phyloP scores from a whole-genome alignment of 2,888 invertebrate genomes.

The Hedya salicella region DNA sequence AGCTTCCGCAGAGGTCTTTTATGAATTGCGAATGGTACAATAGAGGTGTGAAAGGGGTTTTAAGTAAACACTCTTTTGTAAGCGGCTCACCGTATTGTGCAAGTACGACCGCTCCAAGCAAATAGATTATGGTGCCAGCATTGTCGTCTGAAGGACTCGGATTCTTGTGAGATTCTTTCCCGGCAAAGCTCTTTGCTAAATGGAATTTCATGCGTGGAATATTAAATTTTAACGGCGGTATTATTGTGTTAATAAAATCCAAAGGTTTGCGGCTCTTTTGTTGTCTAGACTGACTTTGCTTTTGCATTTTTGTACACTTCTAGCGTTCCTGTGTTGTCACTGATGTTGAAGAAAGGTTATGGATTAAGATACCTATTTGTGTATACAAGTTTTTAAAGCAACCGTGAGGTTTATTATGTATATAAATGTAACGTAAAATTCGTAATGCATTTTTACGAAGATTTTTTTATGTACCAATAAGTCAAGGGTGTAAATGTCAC shows the following conservation, averaged over 20 bases:
- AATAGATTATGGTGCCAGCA: conserved; percentile 77
- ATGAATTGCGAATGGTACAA: conserved; percentile 66
- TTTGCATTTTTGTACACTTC: conserved; percentile 19
- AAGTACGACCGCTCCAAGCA: conserved; percentile 63
- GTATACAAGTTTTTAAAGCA: background rate
- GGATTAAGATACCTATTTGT: background rate
- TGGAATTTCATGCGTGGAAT: conserved; percentile 43
- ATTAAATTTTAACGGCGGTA: conserved; percentile 39
- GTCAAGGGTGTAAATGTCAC: conserved; percentile 12
- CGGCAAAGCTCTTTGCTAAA: conserved; percentile 46
- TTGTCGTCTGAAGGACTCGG: conserved; percentile 57
- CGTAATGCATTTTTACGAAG: background rate
- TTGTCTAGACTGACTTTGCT: conserved; percentile 20
- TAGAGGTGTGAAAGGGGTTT: conserved; percentile 82
- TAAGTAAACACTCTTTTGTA: conserved; percentile 82
- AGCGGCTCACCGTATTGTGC: conserved; percentile 71
- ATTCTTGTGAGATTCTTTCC: conserved; percentile 43
- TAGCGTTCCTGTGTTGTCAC: conserved; percentile 2
- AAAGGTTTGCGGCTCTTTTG: conserved; percentile 21
- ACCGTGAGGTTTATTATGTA: background rate
- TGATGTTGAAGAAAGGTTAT: background rate
- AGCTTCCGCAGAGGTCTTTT: conserved; percentile 51
- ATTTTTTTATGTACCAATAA: background rate
- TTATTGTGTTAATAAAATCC: conserved; percentile 34
- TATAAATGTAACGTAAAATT: too few relatives aligned